Conservation (phyloP, 2,888 invertebrate species). For the Cosmorhoe ocellata region DNA sequence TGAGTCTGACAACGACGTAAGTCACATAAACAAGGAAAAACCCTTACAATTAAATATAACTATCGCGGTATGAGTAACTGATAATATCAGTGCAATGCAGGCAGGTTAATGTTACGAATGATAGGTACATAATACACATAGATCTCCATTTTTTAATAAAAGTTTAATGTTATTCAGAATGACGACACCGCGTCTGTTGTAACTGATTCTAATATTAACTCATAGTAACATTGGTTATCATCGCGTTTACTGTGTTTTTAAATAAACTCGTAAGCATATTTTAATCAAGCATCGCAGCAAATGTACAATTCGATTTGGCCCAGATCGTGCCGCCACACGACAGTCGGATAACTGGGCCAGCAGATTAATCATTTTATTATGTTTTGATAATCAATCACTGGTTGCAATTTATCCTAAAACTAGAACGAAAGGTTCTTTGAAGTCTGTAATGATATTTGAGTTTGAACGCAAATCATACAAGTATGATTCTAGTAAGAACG, state of each 20-base stretch:
- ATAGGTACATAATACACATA: too few species aligned
- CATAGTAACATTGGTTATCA: conserved; percentile 37
- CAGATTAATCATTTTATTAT: conserved; percentile 66
- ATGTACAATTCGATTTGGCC: conserved; percentile 58
- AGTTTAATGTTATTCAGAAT: conserved; percentile 41
- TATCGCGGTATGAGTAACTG: conserved; percentile 19
- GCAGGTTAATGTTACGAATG: too few species aligned
- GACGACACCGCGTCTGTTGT: conserved; percentile 43
- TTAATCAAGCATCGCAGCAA: conserved; percentile 39
- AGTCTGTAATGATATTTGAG: conserved; percentile 1
- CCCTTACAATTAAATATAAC: conserved; percentile 21
- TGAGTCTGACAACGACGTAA: conserved; percentile 43
- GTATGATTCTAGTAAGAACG: background rate
- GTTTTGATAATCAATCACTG: conserved; percentile 59
- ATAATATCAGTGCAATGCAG: conserved; percentile 24
- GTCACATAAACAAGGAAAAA: conserved; percentile 26
- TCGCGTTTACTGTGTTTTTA: conserved; percentile 36
- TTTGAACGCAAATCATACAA: conserved; percentile 6
- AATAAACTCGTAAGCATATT: conserved; percentile 34
- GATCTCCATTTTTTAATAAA: conserved; percentile 35
- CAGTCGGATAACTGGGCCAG: conserved; percentile 64
- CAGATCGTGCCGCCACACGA: conserved; percentile 68
- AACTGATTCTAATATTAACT: conserved; percentile 41
- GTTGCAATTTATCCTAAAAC: conserved; percentile 60
- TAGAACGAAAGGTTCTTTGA: conserved; percentile 29